Evolutionary conservation across 2,888 invertebrate species (phyloP).

Genomic region (Shargacucullia verbasci): DNA sequence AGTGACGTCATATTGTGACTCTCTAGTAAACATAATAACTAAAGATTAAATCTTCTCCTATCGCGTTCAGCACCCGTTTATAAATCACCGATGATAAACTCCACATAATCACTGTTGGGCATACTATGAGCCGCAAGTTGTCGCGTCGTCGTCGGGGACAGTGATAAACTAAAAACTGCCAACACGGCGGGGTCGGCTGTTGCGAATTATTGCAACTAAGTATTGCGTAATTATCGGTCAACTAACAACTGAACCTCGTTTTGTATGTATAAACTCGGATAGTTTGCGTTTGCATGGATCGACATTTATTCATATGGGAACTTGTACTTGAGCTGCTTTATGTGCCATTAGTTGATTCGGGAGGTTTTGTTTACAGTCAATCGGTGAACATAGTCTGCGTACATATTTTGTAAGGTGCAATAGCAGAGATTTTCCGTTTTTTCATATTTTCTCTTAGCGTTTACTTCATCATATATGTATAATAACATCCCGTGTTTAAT

Average conservation of each 20-base stretch:
- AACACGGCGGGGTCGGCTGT: conserved; percentile 1
- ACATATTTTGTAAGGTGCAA: no score
- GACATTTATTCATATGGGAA: not conserved
- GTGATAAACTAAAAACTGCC: conserved; percentile 19
- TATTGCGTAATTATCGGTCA: conserved; percentile 10
- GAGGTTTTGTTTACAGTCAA: no score
- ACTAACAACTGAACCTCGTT: not conserved
- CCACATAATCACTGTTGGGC: conserved; percentile 7
- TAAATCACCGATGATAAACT: not conserved
- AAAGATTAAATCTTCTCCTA: no score
- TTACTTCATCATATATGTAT: not conserved
- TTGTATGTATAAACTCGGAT: conserved; percentile 1
- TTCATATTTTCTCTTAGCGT: no score
- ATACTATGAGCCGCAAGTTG: not conserved
- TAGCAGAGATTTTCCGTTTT: no score
- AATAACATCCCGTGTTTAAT: no score
- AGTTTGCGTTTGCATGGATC: not conserved
- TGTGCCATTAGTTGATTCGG: no score
- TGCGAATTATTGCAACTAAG: conserved; percentile 8
- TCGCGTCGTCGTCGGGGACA: not conserved
- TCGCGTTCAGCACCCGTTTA: no score
- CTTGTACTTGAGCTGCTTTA: no score
- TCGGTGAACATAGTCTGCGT: no score
- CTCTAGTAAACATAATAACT: no score
- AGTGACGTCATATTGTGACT: no score